Percentiles rank a stretch among this genome's conserved stretches.
Evolutionary conservation across 2,113 vertebrate genomes (phyloP).

Genomic region (Poeciliopsis occidentalis): DNA sequence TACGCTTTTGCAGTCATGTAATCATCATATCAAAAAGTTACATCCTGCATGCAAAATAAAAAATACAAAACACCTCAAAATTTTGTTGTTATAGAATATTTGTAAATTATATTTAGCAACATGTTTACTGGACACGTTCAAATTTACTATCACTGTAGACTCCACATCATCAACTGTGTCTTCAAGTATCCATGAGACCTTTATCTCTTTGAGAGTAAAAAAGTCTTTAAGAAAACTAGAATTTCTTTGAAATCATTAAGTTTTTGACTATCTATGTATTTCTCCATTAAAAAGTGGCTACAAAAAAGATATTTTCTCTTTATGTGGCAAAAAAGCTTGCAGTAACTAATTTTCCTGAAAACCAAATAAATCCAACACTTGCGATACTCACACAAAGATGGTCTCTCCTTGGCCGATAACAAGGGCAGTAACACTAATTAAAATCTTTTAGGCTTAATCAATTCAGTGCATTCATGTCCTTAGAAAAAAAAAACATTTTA

Average conservation of each 20-base stretch:
- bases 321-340: constrained; percentile 39
- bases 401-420: constrained; percentile 46
- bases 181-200: neutral
- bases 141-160: too few species aligned
- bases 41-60: neutral
- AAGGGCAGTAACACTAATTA: constrained; percentile 67
- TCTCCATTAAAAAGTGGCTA: constrained; percentile 58
- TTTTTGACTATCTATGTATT: constrained; percentile 57
- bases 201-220: constrained; percentile 75
- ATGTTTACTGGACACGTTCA: neutral
- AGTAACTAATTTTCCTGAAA: constrained; percentile 38
- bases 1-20: neutral
- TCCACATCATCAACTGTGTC: neutral
- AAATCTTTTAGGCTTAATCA: constrained; percentile 58
- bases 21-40: neutral
- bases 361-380: constrained; percentile 28
- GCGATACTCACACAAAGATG: constrained; percentile 34
- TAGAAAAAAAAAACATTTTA: constrained; percentile 16
- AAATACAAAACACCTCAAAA: neutral
- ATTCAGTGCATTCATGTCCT: constrained; percentile 60
- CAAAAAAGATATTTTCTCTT: constrained; percentile 53
- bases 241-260: constrained; percentile 74
- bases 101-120: neutral
- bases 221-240: constrained; percentile 68
- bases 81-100: neutral